Base-by-base conservation (phyloP, 2,797 vertebrate genomes). In the Cyprinodon diabolis region DNA sequence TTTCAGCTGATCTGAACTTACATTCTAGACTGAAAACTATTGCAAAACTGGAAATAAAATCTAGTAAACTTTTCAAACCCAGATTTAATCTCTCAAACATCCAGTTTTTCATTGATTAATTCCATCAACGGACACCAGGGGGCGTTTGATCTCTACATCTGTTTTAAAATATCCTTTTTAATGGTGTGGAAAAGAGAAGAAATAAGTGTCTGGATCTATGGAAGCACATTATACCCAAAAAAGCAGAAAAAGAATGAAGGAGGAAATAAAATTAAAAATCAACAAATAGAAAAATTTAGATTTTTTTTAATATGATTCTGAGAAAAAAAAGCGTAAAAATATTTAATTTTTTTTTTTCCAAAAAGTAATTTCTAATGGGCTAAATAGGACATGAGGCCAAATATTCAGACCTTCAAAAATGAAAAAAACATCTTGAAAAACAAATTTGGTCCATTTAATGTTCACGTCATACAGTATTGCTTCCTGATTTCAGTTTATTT, bases 1-100 rank as follows among this genome's bases (percentile, higher is more conserved):
- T 72, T 80, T 58, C 69, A 66, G 48, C 51, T 54, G 23, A 51
- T 71, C 15, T 13, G 37, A 45, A n/a, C n/a, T 63, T 45, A n/a
- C 10, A 14, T 45, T 30, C 30, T 30, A 30, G 2, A 30, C 30
- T 30, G 30, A 30, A 30, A 65, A 45, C n/a, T 65, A 19, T 2
- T 65, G 40, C n/a, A 45, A 65, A 65, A 45, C 11, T 3, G n/a
- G 37, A 65, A 65, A 65, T 45, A 45, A 65, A n/a, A 30, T 30
- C 30, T 30, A 30, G 2, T 30, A 30, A 30, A 30, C 30, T 30
- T 30, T 30, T 30, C 30, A 30, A 30, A 30, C 30, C 30, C 8
- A 6, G 60, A 19, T 63, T 63, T 63, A 63, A 63, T 63, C 37
- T 63, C 37, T 10, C 54, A 43, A 19, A 43, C 60, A 45, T 14